Conservation (phyloP, 2,888 invertebrate genomes). For the Troilus luridus region DNA sequence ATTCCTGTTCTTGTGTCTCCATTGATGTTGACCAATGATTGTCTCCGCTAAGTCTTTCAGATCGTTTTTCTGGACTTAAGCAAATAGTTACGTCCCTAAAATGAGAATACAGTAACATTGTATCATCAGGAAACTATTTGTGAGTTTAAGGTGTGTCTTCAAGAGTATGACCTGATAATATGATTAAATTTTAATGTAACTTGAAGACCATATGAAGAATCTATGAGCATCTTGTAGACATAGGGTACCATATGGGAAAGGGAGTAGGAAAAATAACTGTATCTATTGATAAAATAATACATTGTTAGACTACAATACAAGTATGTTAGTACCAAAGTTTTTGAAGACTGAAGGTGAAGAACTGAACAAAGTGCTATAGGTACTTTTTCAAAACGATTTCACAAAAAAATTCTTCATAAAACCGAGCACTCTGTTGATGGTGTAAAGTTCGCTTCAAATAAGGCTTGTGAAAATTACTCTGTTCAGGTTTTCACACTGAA, state of each 20-base stretch:
- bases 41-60: slow-evolving; percentile 49
- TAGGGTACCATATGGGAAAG: neutral
- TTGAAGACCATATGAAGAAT: neutral
- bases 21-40: slow-evolving; percentile 32
- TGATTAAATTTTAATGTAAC: neutral
- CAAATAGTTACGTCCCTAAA: slow-evolving; percentile 61
- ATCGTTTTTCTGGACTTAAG: slow-evolving; percentile 60
- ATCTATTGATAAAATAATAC: neutral
- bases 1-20: slow-evolving; percentile 23
- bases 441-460: no score
- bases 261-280: neutral
- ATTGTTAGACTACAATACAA: neutral
- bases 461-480: no score
- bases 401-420: neutral
- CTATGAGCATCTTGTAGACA: neutral
- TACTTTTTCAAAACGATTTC: neutral
- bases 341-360: neutral
- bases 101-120: neutral
- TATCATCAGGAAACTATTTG: neutral
- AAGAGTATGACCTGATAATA: neutral
- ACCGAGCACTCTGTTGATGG: no score
- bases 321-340: neutral
- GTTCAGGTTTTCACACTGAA: no score
- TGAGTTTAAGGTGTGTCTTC: neutral
- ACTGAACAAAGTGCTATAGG: neutral